Evolutionary conservation across 2,113 vertebrate species (phyloP).

Genomic region (Gallinago undulata): DNA sequence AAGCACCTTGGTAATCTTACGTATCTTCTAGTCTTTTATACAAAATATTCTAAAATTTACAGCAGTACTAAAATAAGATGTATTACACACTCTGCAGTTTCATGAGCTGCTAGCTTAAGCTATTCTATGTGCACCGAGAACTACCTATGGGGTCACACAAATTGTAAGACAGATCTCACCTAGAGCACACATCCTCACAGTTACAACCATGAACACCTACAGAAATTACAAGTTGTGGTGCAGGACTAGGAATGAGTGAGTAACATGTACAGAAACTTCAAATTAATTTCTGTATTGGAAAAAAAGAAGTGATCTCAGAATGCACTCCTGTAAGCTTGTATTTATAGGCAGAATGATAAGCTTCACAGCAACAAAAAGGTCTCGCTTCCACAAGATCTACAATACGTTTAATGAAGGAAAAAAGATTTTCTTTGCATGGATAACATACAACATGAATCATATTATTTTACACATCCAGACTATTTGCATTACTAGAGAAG

Average conservation of each 20-base stretch:
- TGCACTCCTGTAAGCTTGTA: background rate
- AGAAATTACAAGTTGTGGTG: background rate
- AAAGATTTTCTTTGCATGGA: background rate
- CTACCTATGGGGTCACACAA: background rate
- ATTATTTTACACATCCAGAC: background rate
- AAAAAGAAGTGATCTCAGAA: background rate
- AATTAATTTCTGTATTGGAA: rapidly evolving
- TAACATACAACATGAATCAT: background rate
- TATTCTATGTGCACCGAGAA: background rate
- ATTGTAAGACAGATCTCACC: background rate
- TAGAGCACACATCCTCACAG: background rate
- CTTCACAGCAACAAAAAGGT: background rate
- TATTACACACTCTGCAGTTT: too few species aligned
- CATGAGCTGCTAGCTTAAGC: background rate
- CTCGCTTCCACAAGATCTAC: background rate
- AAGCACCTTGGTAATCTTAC: background rate
- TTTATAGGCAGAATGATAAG: background rate
- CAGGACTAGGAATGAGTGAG: background rate
- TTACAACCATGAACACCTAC: background rate
- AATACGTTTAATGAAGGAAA: background rate
- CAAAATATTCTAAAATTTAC: background rate
- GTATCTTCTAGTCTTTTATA: background rate
- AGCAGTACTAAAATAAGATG: background rate
- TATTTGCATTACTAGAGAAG: background rate
- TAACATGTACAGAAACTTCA: background rate